Conservation (phyloP, 2,888 invertebrate genomes). For the Sinotaia quadrata region DNA sequence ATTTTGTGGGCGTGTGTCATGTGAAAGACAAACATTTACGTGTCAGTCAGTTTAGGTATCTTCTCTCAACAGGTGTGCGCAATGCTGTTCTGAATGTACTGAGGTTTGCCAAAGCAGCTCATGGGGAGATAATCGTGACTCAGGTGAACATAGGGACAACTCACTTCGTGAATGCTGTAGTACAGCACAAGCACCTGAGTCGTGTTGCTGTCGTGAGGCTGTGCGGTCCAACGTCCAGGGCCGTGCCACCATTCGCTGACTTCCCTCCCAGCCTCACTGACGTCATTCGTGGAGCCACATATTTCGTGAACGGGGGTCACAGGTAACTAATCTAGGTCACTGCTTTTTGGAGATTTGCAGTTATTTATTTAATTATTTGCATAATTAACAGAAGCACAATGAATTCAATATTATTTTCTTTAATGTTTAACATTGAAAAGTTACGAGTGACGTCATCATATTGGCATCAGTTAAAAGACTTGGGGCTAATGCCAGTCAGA, state of each 20-base stretch:
- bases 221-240: slow-evolving; percentile 60
- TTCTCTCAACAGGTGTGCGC: slow-evolving; percentile 35
- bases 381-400: too few relatives aligned
- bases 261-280: slow-evolving; percentile 53
- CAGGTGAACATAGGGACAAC: slow-evolving; percentile 68
- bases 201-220: slow-evolving; percentile 63
- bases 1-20: too few relatives aligned
- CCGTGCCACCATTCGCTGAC: slow-evolving; percentile 61
- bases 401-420: too few relatives aligned
- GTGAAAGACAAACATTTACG: too few relatives aligned
- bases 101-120: slow-evolving; percentile 17
- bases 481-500: too few relatives aligned
- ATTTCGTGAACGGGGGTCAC: slow-evolving; percentile 62
- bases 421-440: too few relatives aligned
- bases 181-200: slow-evolving; percentile 59
- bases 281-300: slow-evolving; percentile 44
- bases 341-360: too few relatives aligned
- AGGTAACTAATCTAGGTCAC: too few relatives aligned
- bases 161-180: slow-evolving; percentile 68
- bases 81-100: slow-evolving; percentile 39
- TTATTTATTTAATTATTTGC: too few relatives aligned
- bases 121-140: slow-evolving; percentile 31
- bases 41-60: too few relatives aligned
- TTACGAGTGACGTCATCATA: too few relatives aligned
- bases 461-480: too few relatives aligned